Conservation (phyloP, 2,113 vertebrate genomes). For the Labeo catla region DNA sequence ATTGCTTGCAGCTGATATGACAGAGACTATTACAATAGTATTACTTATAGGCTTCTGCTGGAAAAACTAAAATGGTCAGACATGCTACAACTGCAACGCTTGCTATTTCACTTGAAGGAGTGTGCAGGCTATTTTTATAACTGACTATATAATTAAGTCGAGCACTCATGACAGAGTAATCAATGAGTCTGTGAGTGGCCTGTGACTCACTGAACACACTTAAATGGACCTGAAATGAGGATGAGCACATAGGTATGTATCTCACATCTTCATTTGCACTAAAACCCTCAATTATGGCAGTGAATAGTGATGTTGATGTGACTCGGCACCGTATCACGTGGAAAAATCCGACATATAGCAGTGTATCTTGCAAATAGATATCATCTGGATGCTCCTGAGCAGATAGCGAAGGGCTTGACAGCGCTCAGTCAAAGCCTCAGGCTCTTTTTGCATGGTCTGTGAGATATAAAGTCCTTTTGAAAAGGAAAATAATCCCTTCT, state of each 20-base stretch:
- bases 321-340: background rate
- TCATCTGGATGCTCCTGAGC: constrained; percentile 5
- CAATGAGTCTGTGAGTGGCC: constrained; percentile 13
- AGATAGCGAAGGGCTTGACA: constrained; percentile 30
- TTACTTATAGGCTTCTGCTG: background rate
- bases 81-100: background rate
- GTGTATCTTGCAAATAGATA: background rate
- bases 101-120: background rate
- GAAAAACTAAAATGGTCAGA: constrained; percentile 7
- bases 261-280: background rate
- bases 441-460: constrained; percentile 18
- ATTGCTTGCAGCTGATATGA: background rate
- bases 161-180: constrained; percentile 23
- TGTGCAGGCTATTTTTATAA: constrained; percentile 5
- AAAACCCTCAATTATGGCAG: constrained; percentile 4
- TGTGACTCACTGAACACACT: constrained; percentile 20
- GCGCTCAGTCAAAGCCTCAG: background rate
- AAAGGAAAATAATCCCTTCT: constrained; percentile 14
- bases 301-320: background rate
- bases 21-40: background rate
- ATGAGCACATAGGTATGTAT: background rate
- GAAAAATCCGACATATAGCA: background rate
- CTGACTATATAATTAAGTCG: constrained; percentile 19
- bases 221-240: constrained; percentile 17
- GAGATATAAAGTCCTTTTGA: background rate